A percentile compares a stretch with the other conserved stretches of the same genome.
Conservation (phyloP, 2,888 invertebrate genomes). For the Tuta absoluta region DNA sequence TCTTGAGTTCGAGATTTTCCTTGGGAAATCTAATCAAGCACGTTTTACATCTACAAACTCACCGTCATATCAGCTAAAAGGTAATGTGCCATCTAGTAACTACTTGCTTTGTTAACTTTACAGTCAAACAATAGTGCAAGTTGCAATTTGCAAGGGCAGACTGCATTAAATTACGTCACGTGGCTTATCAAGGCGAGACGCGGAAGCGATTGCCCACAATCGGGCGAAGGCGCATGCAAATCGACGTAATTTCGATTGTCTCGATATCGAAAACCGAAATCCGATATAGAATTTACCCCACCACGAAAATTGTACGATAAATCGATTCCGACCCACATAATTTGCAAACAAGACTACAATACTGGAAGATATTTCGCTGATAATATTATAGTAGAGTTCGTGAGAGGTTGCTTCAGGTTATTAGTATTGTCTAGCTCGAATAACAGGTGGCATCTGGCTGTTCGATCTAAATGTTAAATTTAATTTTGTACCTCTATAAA, state of each 20-base stretch:
- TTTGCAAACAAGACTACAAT: conserved; percentile 7
- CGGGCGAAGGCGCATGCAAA: conserved; percentile 44
- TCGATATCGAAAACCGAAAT: conserved; percentile 30
- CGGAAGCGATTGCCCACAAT: conserved; percentile 48
- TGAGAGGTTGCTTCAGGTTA: conserved; percentile 20
- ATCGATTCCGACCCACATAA: conserved; percentile 1
- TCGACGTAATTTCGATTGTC: conserved; percentile 44
- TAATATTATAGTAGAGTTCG: conserved; percentile 20
- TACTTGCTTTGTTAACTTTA: conserved; percentile 5
- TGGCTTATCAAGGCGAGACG: conserved; percentile 43
- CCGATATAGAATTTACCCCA: neutral
- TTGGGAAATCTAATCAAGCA: neutral
- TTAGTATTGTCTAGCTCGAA: conserved; percentile 18
- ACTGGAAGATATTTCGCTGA: conserved; percentile 18
- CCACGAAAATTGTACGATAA: conserved; percentile 15
- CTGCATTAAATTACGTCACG: conserved; percentile 43
- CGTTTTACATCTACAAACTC: neutral
- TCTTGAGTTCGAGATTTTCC: too few species aligned
- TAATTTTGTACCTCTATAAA: neutral
- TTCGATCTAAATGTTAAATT: conserved; percentile 3
- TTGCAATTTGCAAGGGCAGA: conserved; percentile 27
- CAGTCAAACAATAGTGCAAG: neutral
- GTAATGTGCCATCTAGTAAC: too few species aligned
- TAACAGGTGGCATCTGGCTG: conserved; percentile 8
- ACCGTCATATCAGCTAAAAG: neutral